A percentile compares a stretch with the other conserved stretches of the same genome.
These are phyloP conservation scores for Drosophila putrida DNA, from an alignment of 2,888 invertebrate species.

Conservation along the genomic window DNA sequence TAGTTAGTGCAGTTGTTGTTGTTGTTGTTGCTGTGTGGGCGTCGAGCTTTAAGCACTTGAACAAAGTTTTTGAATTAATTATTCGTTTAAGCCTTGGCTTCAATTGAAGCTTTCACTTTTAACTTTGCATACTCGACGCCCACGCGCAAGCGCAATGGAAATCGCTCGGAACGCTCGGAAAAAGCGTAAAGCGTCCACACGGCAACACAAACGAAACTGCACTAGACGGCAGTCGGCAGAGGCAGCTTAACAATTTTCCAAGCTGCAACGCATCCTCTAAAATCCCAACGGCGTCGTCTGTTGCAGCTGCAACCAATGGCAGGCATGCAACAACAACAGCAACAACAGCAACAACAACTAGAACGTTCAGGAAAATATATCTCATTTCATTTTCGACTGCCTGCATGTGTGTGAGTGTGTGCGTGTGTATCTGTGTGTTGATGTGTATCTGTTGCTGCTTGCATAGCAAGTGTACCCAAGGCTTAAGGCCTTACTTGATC, in stretches of 20 bases:
- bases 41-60: constrained; percentile 11
- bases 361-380: constrained; percentile 31
- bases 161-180: no score
- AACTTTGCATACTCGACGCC: constrained; percentile 30
- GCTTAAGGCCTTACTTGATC: constrained; percentile 60
- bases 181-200: constrained; percentile 83
- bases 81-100: neutral
- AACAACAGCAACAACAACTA: constrained; percentile 35
- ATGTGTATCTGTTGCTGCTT: constrained; percentile 54
- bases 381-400: constrained; percentile 31
- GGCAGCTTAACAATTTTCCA: constrained; percentile 68
- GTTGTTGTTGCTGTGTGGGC: constrained; percentile 8
- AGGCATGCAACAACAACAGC: constrained; percentile 37
- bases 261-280: constrained; percentile 63
- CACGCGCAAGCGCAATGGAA: constrained; percentile 54
- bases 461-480: constrained; percentile 70
- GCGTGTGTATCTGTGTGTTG: constrained; percentile 16
- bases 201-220: constrained; percentile 79
- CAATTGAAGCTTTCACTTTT: constrained; percentile 20
- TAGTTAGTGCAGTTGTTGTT: constrained; percentile 14
- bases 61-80: neutral
- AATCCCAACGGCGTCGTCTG: constrained; percentile 46
- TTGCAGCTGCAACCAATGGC: constrained; percentile 66
- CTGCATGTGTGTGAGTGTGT: constrained; percentile 10
- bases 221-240: constrained; percentile 70